phyloP scores from a whole-genome alignment of 2,113 vertebrate species.

The Etheostoma cragini region DNA sequence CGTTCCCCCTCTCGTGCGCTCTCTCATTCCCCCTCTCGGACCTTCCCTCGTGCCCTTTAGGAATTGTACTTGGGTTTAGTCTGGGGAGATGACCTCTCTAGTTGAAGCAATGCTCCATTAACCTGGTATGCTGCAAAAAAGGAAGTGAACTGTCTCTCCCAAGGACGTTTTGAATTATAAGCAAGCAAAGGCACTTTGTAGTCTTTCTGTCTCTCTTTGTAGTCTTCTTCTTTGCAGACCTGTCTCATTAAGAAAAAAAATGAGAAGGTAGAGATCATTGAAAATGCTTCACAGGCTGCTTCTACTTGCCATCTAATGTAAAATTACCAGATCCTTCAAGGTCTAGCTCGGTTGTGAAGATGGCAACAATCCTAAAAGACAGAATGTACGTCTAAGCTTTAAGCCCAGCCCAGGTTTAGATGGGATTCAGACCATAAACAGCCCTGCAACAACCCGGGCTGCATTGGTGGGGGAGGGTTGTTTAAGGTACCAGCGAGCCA shows the following conservation, averaged over 20 bases:
- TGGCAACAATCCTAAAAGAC: conserved; percentile 13
- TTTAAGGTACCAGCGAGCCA: background rate
- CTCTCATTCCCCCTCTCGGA: no score
- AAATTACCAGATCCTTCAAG: conserved; percentile 23
- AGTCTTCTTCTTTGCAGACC: background rate
- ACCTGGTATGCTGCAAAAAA: conserved; percentile 12
- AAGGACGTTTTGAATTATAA: conserved; percentile 38
- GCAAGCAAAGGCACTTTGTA: conserved; percentile 10
- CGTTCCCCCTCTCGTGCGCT: no score
- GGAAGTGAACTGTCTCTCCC: conserved; percentile 14
- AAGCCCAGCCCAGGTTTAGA: background rate
- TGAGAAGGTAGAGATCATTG: conserved; percentile 3
- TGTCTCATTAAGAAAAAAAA: background rate
- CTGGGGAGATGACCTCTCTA: conserved; percentile 15
- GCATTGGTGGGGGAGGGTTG: background rate
- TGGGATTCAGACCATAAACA: background rate
- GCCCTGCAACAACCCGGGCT: background rate
- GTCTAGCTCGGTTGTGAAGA: background rate
- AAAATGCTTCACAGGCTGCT: conserved; percentile 17
- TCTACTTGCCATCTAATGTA: conserved; percentile 3
- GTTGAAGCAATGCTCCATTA: conserved; percentile 24
- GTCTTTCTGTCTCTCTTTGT: conserved; percentile 3
- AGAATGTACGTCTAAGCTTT: background rate
- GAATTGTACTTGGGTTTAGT: conserved; percentile 21
- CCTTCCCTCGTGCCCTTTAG: no score